Conservation (phyloP, 1,140 invertebrate genomes). For the Zaprionus gabonicus region DNA sequence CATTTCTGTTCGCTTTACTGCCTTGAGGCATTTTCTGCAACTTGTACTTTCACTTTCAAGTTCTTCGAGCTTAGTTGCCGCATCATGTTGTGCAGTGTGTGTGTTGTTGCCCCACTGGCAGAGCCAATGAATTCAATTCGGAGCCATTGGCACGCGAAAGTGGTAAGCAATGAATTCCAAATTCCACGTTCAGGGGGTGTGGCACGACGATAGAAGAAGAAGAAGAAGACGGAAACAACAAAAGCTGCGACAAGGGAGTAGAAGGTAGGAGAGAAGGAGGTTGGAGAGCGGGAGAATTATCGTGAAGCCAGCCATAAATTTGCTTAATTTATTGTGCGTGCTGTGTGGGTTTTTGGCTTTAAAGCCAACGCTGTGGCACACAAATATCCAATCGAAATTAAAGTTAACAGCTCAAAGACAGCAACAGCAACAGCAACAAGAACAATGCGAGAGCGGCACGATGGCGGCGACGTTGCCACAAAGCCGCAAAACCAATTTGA, state of each 20-base stretch:
- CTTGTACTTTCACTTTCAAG: background rate
- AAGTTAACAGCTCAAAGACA: conserved; percentile 21
- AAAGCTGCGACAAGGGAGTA: background rate
- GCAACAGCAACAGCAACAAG: background rate
- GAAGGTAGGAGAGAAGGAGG: background rate
- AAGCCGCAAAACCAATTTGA: conserved; percentile 77
- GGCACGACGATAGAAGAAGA: background rate
- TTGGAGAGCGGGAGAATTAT: background rate
- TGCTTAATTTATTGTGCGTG: conserved; percentile 81
- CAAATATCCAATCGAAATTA: conserved; percentile 37
- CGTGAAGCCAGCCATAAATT: conserved; percentile 61
- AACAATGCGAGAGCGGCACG: background rate
- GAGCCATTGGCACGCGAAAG: conserved; percentile 44
- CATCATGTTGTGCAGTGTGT: background rate
- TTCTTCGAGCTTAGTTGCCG: too few species aligned
- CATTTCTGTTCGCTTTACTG: too few species aligned
- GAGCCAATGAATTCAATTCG: conserved; percentile 27
- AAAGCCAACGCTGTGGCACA: conserved; percentile 18
- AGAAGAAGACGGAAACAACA: background rate
- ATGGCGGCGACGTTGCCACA: conserved; percentile 38
- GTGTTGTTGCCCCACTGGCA: conserved; percentile 7
- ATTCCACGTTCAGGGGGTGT: background rate
- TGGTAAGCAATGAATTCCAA: conserved; percentile 41
- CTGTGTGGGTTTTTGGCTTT: conserved; percentile 54
- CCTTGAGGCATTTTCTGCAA: too few species aligned